Percentiles rank a stretch among this genome's conserved stretches.
Conservation (phyloP, 2,113 vertebrate species). For the Anarhynchus alexandrinus region DNA sequence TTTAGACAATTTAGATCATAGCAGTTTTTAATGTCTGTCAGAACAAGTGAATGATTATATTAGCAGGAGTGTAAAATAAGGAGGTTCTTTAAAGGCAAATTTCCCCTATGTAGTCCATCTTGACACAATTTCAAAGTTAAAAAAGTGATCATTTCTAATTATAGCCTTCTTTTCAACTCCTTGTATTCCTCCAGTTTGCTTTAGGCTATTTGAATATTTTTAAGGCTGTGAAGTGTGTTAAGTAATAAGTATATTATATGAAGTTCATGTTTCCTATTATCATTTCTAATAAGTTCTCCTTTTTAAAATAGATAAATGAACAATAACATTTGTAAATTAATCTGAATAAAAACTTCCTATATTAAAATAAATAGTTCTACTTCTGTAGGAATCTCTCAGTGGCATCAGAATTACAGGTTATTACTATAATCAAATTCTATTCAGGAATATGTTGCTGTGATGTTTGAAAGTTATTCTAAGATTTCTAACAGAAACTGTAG, state of each 20-base stretch:
- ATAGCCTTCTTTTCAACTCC: neutral
- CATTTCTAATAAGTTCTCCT: neutral
- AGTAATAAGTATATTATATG: neutral
- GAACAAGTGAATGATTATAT: neutral
- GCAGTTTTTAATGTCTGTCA: neutral
- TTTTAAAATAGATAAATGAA: neutral
- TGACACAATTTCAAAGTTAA: neutral
- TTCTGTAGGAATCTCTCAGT: neutral
- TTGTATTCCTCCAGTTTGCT: neutral
- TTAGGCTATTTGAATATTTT: neutral
- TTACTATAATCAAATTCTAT: neutral
- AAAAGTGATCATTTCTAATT: neutral
- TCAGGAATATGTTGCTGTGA: neutral
- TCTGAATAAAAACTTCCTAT: neutral
- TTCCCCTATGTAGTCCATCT: neutral
- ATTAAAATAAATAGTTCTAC: neutral
- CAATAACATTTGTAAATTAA: neutral
- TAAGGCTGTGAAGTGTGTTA: neutral
- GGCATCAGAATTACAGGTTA: neutral
- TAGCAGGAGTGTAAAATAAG: neutral
- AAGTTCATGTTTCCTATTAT: neutral
- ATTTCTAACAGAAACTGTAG: neutral
- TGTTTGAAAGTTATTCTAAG: neutral
- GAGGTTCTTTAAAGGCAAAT: neutral
- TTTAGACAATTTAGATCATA: neutral